Evolutionary conservation across 2,113 vertebrate genomes (phyloP), one percentile per base, ranked within the genome.

Genomic region (Hippocampus barbouri): DNA sequence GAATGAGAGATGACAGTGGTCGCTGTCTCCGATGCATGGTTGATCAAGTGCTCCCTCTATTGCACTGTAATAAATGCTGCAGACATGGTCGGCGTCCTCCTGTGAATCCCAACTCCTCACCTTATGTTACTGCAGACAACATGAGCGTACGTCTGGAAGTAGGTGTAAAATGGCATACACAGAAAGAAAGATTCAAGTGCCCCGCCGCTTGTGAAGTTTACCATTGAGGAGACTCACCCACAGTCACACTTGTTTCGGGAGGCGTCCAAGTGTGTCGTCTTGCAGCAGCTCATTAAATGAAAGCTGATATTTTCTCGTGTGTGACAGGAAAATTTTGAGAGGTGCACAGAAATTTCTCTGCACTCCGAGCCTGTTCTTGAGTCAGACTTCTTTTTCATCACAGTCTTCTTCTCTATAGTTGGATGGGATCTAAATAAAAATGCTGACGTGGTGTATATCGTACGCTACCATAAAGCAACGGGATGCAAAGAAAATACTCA

Each of bases 31-130:
- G 70, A 68, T 56, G 75, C 65, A 40, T 38, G 65, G 49, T 64
- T 72, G 57, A 72, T 21, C 49, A 54, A 72, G 65, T 68, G 65
- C 70, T 68, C 64, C 69, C 65, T 72, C 66, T 72, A 18, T 77
- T 68, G 49, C 40, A 56, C 23, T 25, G 57, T 53, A 45, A 66
- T 47, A 49, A 66, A 66, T 47, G 43, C 64, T 47, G 23, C 64
- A 66, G 64, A 66, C 64, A 25, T 66, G 64, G n/a, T 66, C 9
- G 64, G 41, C 18, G 41, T 47, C 62, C 9, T 11, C 41, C 64
- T n/a, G 40, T 3, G 21, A 66, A 47, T 66, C 41, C 14, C 64
- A 66, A 47, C 64, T 16, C 25, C 23, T 66, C 41, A 8, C 64
- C 47, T 43, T 38, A 23, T 10, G 23, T 47, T 45, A 15, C 41